Percentiles rank a stretch among this genome's conserved stretches.
These are phyloP conservation scores for Pseudochirops cupreus DNA, from an alignment of 2,797 vertebrate species.

Conservation along the genomic window DNA sequence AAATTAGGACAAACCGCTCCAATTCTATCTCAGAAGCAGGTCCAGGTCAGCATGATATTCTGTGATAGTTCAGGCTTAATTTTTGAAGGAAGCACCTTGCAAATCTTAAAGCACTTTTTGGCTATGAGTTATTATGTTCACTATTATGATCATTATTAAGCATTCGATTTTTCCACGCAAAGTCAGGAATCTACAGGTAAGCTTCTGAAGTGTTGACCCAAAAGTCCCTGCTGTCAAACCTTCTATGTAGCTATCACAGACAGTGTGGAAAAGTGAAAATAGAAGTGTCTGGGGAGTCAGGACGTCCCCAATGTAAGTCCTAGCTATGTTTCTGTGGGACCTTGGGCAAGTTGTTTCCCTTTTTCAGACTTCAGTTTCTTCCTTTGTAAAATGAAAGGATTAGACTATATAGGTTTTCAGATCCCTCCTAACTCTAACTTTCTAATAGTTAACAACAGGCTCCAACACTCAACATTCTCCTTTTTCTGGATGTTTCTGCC, in stretches of 20 bases:
- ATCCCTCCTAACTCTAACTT: neutral
- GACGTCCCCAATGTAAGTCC: neutral
- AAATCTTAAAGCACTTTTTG: neutral
- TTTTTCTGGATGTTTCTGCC: neutral
- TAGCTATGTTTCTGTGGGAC: neutral
- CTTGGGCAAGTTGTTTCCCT: too few species aligned
- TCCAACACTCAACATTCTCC: neutral
- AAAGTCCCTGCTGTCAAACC: neutral
- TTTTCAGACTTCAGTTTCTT: too few species aligned
- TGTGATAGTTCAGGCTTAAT: neutral
- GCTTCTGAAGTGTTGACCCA: neutral
- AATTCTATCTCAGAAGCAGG: neutral
- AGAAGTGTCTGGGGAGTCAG: neutral
- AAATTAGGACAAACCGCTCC: conserved; percentile 34
- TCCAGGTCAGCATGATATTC: neutral
- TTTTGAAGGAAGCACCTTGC: neutral
- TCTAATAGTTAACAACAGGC: neutral
- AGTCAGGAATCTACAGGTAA: neutral
- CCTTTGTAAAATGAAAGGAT: neutral
- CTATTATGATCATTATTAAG: neutral
- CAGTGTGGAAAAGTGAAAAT: neutral
- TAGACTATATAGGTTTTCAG: neutral
- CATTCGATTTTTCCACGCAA: neutral
- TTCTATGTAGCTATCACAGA: neutral
- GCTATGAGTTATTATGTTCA: neutral